A percentile compares a stretch with the other conserved stretches of the same genome.
phyloP scores from a whole-genome alignment of 2,797 vertebrate genomes.

The Gymnocypris eckloni region DNA sequence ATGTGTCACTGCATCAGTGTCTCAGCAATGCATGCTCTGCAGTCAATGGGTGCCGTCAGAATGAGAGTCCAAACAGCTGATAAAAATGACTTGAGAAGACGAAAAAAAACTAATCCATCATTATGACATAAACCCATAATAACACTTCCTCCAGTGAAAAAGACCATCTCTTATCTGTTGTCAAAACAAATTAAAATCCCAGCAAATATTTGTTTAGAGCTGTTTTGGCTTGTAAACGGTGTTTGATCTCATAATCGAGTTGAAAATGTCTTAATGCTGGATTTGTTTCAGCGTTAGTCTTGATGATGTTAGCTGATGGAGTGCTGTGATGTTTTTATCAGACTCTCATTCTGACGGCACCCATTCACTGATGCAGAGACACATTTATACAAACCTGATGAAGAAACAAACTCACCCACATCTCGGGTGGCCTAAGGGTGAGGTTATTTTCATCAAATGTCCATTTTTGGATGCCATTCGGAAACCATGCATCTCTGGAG shows the following conservation, averaged over 20 bases:
- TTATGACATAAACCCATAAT: not conserved
- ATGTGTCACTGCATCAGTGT: not conserved
- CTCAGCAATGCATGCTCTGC: not conserved
- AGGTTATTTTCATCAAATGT: no score
- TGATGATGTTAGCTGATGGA: not conserved
- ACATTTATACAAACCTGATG: not conserved
- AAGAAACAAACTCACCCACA: no score
- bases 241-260: no score
- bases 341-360: not conserved
- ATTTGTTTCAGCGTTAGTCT: not conserved
- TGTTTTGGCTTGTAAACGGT: no score
- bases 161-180: no score
- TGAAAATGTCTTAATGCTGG: not conserved
- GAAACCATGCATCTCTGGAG: not conserved
- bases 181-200: no score
- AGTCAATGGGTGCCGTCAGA: not conserved
- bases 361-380: not conserved
- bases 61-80: not conserved
- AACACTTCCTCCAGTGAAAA: no score
- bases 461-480: not conserved
- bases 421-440: no score
- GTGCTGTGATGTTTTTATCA: not conserved
- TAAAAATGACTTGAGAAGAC: not conserved
- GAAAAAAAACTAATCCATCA: not conserved
- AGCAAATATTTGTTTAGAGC: no score